A percentile compares a stretch with the other conserved stretches of the same genome.
These are phyloP conservation scores for Caenorhabditis angaria DNA, from an alignment of 2,888 invertebrate species.

Conservation along the genomic window DNA sequence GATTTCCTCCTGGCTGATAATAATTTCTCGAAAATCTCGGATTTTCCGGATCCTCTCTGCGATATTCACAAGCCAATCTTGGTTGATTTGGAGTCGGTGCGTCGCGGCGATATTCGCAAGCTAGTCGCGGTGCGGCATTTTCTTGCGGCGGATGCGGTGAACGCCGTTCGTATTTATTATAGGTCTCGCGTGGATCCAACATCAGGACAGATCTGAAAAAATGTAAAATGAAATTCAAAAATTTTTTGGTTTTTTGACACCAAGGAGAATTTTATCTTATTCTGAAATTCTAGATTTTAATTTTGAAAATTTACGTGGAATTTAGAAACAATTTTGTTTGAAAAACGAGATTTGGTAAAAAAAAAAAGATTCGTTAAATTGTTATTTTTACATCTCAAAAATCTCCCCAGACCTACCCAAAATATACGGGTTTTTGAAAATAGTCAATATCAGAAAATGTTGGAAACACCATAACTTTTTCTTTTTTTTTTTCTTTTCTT, in stretches of 20 bases:
- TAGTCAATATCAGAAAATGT: neutral
- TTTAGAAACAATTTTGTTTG: too few species aligned
- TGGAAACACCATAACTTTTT: neutral
- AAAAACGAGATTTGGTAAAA: neutral
- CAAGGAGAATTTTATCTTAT: too few species aligned
- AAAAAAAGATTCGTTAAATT: neutral
- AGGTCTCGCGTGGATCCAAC: conserved; percentile 59
- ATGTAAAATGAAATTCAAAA: neutral
- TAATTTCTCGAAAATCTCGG: neutral
- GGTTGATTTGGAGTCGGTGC: neutral
- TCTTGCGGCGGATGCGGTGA: conserved; percentile 38
- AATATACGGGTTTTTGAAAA: neutral
- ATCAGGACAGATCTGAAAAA: conserved; percentile 31
- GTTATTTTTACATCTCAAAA: neutral
- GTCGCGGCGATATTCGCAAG: neutral
- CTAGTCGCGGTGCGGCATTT: too few species aligned
- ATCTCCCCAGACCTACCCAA: too few species aligned
- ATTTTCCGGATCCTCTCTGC: conserved; percentile 23
- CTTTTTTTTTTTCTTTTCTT: too few species aligned
- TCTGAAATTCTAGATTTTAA: too few species aligned
- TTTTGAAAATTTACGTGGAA: too few species aligned
- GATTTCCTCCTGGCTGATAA: too few species aligned
- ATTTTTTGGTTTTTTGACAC: too few species aligned
- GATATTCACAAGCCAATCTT: conserved; percentile 22
- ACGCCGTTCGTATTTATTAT: conserved; percentile 61